These are phyloP conservation scores for Drosophila pseudotakahashii DNA, from an alignment of 2,888 invertebrate species.

Conservation along the genomic window DNA sequence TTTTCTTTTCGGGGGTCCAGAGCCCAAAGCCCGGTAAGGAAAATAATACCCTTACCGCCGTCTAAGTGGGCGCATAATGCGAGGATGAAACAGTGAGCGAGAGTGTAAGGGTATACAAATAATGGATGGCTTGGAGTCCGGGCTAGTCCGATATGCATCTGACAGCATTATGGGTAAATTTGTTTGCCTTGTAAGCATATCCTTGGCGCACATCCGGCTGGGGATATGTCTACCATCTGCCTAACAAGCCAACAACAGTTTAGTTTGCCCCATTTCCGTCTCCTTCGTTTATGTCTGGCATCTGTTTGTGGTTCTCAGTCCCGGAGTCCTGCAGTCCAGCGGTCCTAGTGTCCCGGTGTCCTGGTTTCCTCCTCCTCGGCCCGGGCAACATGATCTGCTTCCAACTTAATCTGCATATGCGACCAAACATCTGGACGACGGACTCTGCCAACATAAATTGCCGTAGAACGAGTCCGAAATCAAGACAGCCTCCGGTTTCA, in stretches of 20 bases:
- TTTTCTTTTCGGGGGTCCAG: not conserved
- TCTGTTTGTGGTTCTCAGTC: not conserved
- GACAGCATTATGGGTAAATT: constrained; percentile 55
- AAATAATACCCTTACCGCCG: constrained; percentile 6
- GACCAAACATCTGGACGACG: constrained; percentile 35
- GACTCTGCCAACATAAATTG: constrained; percentile 35
- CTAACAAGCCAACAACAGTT: constrained; percentile 49
- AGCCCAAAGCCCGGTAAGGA: not conserved
- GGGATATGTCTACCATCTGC: constrained; percentile 47
- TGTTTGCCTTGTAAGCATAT: constrained; percentile 55
- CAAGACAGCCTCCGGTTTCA: constrained; percentile 4
- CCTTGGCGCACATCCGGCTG: constrained; percentile 51
- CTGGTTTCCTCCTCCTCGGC: not conserved
- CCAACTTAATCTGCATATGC: constrained; percentile 48
- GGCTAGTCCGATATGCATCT: constrained; percentile 44
- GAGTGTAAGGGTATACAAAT: constrained; percentile 32
- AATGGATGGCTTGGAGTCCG: constrained; percentile 11
- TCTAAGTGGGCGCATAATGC: not conserved
- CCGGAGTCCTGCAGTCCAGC: not conserved
- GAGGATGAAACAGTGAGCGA: not conserved
- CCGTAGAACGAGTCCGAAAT: constrained; percentile 11
- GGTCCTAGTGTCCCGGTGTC: no score
- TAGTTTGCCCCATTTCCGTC: constrained; percentile 20
- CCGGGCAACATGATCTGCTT: constrained; percentile 34
- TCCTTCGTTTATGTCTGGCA: not conserved